Percentiles rank a stretch among this genome's conserved stretches.
Evolutionary conservation across 2,797 vertebrate species (phyloP).

Genomic region (Crypturellus tataupa): DNA sequence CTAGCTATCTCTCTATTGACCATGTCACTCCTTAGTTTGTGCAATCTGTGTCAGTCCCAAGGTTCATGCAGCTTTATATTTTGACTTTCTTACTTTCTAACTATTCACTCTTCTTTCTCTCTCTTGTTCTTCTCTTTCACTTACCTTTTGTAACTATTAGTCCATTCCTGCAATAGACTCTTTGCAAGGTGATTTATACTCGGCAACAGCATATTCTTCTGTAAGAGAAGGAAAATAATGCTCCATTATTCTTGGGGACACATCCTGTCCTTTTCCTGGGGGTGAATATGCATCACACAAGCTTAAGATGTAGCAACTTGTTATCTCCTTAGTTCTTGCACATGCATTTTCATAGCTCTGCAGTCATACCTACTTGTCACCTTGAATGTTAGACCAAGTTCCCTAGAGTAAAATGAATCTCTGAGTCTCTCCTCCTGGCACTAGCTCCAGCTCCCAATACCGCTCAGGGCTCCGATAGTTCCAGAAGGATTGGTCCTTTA

Average conservation of each 20-base stretch:
- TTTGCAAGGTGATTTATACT: constrained; percentile 71
- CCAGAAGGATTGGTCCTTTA: neutral
- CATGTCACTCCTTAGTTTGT: neutral
- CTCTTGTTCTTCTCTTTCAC: neutral
- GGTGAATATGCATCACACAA: rapidly evolving
- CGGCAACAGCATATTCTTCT: constrained; percentile 75
- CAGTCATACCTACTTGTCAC: neutral
- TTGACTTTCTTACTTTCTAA: neutral
- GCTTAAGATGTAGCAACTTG: neutral
- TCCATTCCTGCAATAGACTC: neutral
- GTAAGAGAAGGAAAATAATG: neutral
- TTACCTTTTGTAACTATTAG: constrained; percentile 17
- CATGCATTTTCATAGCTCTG: neutral
- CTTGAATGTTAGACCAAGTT: neutral
- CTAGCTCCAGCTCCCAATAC: neutral
- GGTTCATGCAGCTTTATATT: neutral
- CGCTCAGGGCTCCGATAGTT: neutral
- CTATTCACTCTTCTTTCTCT: neutral
- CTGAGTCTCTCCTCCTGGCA: neutral
- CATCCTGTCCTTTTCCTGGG: neutral
- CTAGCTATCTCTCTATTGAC: neutral
- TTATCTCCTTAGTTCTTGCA: neutral
- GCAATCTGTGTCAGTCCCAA: too few relatives aligned
- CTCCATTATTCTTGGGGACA: neutral
- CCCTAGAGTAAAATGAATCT: neutral